phyloP scores from a whole-genome alignment of 2,113 vertebrate genomes.

The Hassar affinis region DNA sequence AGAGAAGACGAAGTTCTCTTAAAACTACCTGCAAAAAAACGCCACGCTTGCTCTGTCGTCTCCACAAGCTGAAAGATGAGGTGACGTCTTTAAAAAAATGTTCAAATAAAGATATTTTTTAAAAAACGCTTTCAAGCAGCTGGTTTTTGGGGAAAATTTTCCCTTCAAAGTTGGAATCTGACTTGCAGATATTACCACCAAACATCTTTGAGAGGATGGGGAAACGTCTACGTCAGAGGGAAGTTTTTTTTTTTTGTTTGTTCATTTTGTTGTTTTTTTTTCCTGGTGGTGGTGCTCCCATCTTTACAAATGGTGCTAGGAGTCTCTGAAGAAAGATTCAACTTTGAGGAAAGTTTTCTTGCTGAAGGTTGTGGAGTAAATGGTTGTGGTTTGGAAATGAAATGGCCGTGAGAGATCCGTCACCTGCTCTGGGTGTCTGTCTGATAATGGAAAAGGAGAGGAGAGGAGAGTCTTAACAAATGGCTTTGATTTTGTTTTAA shows the following conservation, averaged over 20 bases:
- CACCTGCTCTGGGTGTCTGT: constrained; percentile 73
- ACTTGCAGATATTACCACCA: constrained; percentile 57
- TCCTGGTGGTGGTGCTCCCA: constrained; percentile 44
- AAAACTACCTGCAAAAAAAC: constrained; percentile 62
- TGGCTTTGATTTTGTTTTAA: constrained; percentile 35
- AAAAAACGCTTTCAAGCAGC: constrained; percentile 69
- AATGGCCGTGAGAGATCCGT: constrained; percentile 55
- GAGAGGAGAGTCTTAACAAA: constrained; percentile 32
- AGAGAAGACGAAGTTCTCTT: constrained; percentile 74
- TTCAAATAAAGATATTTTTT: constrained; percentile 3
- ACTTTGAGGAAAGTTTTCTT: constrained; percentile 80
- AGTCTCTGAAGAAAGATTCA: constrained; percentile 53
- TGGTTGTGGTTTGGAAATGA: constrained; percentile 57
- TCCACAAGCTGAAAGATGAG: constrained; percentile 69
- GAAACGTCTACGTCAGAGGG: constrained; percentile 17
- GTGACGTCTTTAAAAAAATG: constrained; percentile 42
- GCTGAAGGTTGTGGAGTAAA: constrained; percentile 60
- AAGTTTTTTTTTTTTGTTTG: constrained; percentile 34
- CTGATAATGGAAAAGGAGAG: not conserved
- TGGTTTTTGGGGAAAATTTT: constrained; percentile 75
- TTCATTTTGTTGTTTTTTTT: constrained; percentile 33
- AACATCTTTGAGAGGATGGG: constrained; percentile 54
- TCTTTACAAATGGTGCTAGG: constrained; percentile 48
- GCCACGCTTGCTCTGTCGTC: constrained; percentile 72
- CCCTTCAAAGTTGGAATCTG: constrained; percentile 83